Evolutionary conservation across 92 coral and sea anemone species (phyloP).

Genomic region (Meandrina meandrites): DNA sequence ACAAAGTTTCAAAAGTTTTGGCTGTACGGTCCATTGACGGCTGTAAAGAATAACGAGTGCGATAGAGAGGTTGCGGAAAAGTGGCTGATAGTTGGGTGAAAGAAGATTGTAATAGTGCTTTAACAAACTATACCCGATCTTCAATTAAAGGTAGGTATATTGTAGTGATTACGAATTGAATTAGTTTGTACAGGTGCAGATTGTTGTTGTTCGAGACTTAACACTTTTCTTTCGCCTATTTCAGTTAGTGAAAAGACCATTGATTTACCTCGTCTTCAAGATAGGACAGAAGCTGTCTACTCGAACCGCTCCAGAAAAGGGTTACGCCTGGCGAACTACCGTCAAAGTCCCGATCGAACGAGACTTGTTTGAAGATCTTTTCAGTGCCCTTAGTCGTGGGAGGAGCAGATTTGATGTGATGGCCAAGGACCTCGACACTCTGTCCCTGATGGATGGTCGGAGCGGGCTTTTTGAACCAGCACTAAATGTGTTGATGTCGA

Average conservation of each 20-base stretch:
- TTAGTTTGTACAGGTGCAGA: conserved; percentile 3
- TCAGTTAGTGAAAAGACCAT: conserved; percentile 9
- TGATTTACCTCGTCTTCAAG: conserved; percentile 11
- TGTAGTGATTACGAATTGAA: not conserved
- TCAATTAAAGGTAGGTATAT: conserved; percentile 22
- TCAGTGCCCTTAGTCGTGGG: not conserved
- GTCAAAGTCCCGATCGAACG: conserved; percentile 21
- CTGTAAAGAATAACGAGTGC: conserved; percentile 7
- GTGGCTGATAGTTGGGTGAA: conserved; percentile 15
- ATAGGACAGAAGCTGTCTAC: conserved; percentile 11
- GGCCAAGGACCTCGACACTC: too few relatives aligned
- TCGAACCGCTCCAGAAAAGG: conserved; percentile 27
- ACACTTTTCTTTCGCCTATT: not conserved
- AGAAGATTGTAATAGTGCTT: conserved; percentile 23
- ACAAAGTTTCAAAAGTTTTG: conserved; percentile 19
- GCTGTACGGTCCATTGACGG: conserved; percentile 13
- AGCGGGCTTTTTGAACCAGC: too few relatives aligned
- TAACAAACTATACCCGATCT: conserved; percentile 17
- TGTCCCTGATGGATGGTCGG: too few relatives aligned
- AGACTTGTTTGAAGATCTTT: conserved; percentile 20
- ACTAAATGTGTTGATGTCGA: too few relatives aligned
- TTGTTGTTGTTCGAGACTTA: not conserved
- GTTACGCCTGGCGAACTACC: conserved; percentile 18
- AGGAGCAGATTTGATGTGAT: too few relatives aligned
- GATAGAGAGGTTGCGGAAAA: conserved; percentile 21